Conservation (phyloP, 2,888 invertebrate genomes). For the Ecdyonurus torrentis region DNA sequence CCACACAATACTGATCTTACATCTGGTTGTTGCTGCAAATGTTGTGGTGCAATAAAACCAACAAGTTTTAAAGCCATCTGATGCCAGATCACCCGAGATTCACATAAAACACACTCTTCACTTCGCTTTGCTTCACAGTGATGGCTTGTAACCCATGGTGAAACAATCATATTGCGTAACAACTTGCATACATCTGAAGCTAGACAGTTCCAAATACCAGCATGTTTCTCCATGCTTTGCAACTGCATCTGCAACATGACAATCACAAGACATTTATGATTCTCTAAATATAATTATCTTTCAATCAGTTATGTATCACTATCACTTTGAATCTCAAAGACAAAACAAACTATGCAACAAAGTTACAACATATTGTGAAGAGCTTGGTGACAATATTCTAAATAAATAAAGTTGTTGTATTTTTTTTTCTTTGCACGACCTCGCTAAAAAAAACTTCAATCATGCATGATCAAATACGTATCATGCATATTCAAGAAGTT, state of each 20-base stretch:
- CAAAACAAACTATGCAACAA: no score
- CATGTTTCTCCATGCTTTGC: slow-evolving; percentile 66
- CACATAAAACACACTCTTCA: slow-evolving; percentile 77
- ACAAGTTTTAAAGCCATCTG: slow-evolving; percentile 69
- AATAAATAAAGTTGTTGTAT: no score
- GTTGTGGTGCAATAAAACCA: slow-evolving; percentile 58
- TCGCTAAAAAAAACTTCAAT: no score
- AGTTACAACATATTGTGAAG: no score
- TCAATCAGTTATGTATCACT: no score
- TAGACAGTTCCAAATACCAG: slow-evolving; percentile 56
- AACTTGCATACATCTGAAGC: slow-evolving; percentile 58
- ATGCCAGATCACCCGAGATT: slow-evolving; percentile 88
- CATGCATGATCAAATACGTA: no score
- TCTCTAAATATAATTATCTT: no score
- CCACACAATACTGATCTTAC: slow-evolving; percentile 31
- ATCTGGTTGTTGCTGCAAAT: slow-evolving; percentile 56
- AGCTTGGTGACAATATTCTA: no score
- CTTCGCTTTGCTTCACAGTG: slow-evolving; percentile 29
- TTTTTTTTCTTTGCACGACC: no score
- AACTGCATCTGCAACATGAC: slow-evolving; percentile 65
- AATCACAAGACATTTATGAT: no score
- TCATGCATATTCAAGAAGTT: no score
- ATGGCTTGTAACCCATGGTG: slow-evolving; percentile 47
- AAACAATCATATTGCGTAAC: slow-evolving; percentile 55
- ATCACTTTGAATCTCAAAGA: no score